Evolutionary conservation across 2,888 invertebrate genomes (phyloP).

Genomic region (Eupelmus urozonus): DNA sequence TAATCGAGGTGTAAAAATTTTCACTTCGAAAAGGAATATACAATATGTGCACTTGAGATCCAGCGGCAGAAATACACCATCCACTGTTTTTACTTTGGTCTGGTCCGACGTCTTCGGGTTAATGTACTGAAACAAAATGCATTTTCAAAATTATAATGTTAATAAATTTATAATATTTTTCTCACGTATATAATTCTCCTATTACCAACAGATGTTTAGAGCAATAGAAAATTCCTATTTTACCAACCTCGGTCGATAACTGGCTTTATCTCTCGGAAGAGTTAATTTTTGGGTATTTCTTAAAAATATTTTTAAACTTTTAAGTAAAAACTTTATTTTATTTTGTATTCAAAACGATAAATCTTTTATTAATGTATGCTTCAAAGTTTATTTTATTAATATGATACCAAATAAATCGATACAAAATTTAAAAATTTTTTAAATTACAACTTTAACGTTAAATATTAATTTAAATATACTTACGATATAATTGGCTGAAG

Average conservation of each 20-base stretch:
- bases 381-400: not conserved
- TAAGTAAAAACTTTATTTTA: not conserved
- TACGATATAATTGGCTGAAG: conserved; percentile 77
- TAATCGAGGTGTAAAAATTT: conserved; percentile 72
- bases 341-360: too few relatives aligned
- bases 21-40: conserved; percentile 69
- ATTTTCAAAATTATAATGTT: conserved; percentile 6
- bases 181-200: not conserved
- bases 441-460: not conserved
- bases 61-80: conserved; percentile 54
- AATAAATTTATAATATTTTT: not conserved
- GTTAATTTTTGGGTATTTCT: too few relatives aligned
- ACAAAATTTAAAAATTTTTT: too few relatives aligned
- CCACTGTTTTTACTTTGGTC: conserved; percentile 70
- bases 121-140: conserved; percentile 72
- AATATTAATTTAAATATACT: conserved; percentile 62
- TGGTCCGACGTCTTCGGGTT: conserved; percentile 74
- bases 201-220: conserved; percentile 14
- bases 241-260: conserved; percentile 58
- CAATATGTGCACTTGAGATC: conserved; percentile 73
- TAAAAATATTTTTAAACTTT: too few relatives aligned
- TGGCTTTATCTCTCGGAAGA: not conserved
- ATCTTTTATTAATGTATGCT: not conserved
- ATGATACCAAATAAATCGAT: not conserved
- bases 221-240: conserved; percentile 34